Percentiles rank a stretch among this genome's conserved stretches.
Conservation (phyloP, 2,113 vertebrate genomes). For the Physeter macrocephalus region DNA sequence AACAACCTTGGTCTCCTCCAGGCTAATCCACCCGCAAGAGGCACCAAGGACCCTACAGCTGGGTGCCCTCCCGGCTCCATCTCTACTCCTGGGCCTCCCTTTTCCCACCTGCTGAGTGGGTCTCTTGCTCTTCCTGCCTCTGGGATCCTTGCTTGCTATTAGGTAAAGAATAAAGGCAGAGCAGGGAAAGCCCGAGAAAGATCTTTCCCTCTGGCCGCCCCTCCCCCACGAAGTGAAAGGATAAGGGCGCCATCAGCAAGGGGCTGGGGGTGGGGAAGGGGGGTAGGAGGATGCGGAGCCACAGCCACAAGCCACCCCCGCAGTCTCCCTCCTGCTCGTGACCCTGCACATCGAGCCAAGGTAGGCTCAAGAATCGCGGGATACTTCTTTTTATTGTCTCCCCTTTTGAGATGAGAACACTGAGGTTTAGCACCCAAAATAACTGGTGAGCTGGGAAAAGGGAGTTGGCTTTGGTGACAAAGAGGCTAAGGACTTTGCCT, state of each 20-base stretch:
- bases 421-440: neutral
- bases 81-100: neutral
- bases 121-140: neutral
- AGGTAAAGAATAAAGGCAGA: neutral
- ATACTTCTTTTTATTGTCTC: neutral
- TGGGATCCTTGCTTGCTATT: neutral
- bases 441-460: neutral
- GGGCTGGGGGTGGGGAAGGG: fast-evolving
- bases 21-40: no score
- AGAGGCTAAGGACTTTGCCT: neutral
- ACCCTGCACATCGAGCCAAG: neutral
- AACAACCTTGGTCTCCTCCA: neutral
- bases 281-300: neutral
- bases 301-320: neutral
- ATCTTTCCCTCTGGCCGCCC: neutral
- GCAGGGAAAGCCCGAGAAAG: neutral
- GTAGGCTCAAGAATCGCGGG: neutral
- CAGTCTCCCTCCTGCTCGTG: neutral
- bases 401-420: neutral
- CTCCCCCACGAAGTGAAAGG: neutral
- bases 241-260: neutral
- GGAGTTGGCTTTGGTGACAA: neutral
- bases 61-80: neutral
- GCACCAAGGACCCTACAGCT: neutral
- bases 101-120: neutral